Evolutionary conservation across 2,888 invertebrate species (phyloP), one percentile per base, ranked within the genome.

Genomic region (Ypsolopha scabrella): DNA sequence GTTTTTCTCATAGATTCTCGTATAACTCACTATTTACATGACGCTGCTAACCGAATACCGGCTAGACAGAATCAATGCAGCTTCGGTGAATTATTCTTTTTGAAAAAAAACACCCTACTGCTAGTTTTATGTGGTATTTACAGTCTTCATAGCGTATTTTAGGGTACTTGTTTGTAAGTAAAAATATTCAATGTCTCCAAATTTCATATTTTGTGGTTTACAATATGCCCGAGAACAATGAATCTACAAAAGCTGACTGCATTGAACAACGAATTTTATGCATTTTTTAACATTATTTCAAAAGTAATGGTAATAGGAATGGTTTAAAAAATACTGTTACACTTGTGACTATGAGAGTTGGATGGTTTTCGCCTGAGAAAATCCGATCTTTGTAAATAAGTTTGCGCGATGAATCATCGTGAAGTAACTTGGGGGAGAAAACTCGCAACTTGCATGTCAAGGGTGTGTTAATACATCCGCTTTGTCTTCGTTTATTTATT

Each of bases 361-460:
- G 24, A 52, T 58, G 50, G 55, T 52, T 54, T 57, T 58, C 56
- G 65, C 72, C 64, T 62, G 4, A 67, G 66, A 67, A 72, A 72
- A 64, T 63, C 64, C 62, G 64, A 65, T 72, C 70, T 73, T 70
- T 69, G 70, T 77, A 68, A 71, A 66, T 65, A 2, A 64, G 68
- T 60, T 64, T 54, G 62, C 64, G 62, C 73, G 81, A 79, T 85
- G 85, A 85, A 69, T 85, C 85, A 85, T 77, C 77, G 63, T 65
- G 65, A 70, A 68, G 71, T 70, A 72, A 70, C 70, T 67, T 66
- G 68, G 72, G 74, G 74, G 73, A 72, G 70, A 67, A 24, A 24
- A 35, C 46, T 64, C 60, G 58, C 58, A 59, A 60, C 56, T 57
- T 24, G 24, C 24, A 24, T 38, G 11, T 51, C 65, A 65, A 67